These are phyloP conservation scores for Macrophya alboannulata DNA, from an alignment of 2,888 invertebrate genomes.

Conservation along the genomic window DNA sequence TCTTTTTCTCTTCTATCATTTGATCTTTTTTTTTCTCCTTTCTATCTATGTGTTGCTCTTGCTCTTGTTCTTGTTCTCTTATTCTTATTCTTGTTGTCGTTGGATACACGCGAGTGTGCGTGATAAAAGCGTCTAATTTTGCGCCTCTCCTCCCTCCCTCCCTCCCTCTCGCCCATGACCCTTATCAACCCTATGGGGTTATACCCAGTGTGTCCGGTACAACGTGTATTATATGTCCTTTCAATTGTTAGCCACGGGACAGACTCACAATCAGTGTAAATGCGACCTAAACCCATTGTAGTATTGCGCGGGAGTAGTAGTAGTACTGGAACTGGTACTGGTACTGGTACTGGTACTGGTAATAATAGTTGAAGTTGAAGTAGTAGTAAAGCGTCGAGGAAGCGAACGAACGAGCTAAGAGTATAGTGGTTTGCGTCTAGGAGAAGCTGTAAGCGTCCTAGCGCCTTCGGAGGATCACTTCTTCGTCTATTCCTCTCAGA, in stretches of 20 bases:
- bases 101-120: slow-evolving; percentile 47
- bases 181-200: slow-evolving; percentile 32
- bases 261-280: background rate
- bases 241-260: background rate
- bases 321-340: no score
- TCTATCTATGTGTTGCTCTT: background rate
- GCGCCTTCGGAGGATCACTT: background rate
- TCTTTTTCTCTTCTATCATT: background rate
- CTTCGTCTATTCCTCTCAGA: background rate
- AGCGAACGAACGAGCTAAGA: background rate
- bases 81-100: background rate
- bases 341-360: background rate
- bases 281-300: background rate
- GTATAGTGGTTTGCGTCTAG: background rate
- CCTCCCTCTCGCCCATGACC: background rate
- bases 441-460: background rate
- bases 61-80: background rate
- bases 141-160: background rate
- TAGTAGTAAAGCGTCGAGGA: background rate
- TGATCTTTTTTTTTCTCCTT: background rate
- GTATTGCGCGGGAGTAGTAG: background rate
- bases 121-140: slow-evolving; percentile 36
- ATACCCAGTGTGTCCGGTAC: slow-evolving; percentile 18
- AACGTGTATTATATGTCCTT: background rate
- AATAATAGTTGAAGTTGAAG: background rate